Percentiles rank a stretch among this genome's conserved stretches.
phyloP scores from a whole-genome alignment of 2,888 invertebrate species.

The Alentia gelatinosa region DNA sequence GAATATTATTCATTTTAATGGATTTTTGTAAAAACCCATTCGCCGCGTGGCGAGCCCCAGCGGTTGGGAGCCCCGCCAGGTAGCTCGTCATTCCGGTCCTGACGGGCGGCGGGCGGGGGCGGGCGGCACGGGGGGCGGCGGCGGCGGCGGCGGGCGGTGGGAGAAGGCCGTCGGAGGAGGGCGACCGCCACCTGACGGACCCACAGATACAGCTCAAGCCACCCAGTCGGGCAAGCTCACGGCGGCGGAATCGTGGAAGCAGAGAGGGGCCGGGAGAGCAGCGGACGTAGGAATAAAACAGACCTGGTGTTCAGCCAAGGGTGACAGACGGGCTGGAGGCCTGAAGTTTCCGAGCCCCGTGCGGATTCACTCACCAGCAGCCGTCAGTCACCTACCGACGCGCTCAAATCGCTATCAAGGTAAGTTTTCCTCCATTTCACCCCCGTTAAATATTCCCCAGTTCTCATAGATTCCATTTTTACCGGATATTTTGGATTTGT shows the following conservation, averaged over 20 bases:
- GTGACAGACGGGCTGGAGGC: slow-evolving; percentile 42
- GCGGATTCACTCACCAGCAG: neutral
- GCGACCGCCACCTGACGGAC: neutral
- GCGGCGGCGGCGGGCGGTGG: neutral
- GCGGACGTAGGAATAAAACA: slow-evolving; percentile 23
- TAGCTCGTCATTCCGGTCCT: neutral
- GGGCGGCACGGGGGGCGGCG: neutral
- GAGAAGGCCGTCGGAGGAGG: neutral
- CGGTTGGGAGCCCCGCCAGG: neutral
- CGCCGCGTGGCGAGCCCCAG: neutral
- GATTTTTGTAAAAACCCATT: neutral
- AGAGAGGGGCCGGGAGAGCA: neutral
- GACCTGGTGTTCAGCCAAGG: neutral
- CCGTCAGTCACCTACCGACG: slow-evolving; percentile 6
- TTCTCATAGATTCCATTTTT: too few relatives aligned
- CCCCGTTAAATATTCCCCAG: too few relatives aligned
- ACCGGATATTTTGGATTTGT: too few relatives aligned
- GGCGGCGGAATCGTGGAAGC: neutral
- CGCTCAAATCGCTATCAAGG: neutral
- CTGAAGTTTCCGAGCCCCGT: slow-evolving; percentile 13
- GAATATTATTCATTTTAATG: neutral
- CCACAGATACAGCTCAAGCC: neutral
- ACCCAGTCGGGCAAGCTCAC: neutral
- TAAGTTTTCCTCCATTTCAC: too few relatives aligned
- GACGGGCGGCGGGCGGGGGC: neutral